Evolutionary conservation across 2,797 vertebrate species (phyloP), one percentile per base, ranked within the genome.

Genomic region (Amniataba percoides): DNA sequence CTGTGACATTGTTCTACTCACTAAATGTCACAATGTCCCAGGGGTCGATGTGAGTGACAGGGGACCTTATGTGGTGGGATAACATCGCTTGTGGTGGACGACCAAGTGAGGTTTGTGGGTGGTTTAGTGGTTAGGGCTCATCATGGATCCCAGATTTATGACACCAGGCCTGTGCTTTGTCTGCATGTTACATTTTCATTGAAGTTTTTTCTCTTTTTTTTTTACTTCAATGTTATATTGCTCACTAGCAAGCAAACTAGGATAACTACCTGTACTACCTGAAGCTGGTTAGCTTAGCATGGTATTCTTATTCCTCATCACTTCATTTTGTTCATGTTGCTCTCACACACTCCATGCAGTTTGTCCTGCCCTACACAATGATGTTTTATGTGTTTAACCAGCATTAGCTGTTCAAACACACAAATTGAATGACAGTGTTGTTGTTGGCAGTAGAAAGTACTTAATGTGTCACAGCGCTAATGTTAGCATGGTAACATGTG

Each of bases 11-110:
- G 88, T 85, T 85, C 75, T 40, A 81, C 89, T 88, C 88, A 65
- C 86, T 87, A 95, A 95, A 96, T 96, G 95, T 93, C 95, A 95
- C 43, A 53, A 74, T 86, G 88, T 94, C 92, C 88, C 92, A 65
- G 67, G 86, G 90, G 92, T 94, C 56, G 15, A 53, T n/a, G 55
- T 84, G 87, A 91, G 76, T 88, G 92, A 93, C 87, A 65, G 87
- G 68, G 71, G 81, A 88, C 86, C 92, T 92, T 93, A 91, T 92
- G 82, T 89, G 71, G 72, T 62, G 79, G 81, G 75, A 88, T 87
- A 87, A 90, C 80, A 80, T 84, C 63, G 75, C 55, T 46, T 53
- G 72, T 82, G 75, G 73, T 74, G 77, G 78, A 87, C 64, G 77
- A 56, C 18, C 23, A 0, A 11, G 57, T 56, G 34, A 70, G 83